Conservation (phyloP, 1,140 invertebrate genomes). For the Bombyx mori region ASM3026992v2 NC_085130.1:10807001-10807500, state of each 20-base stretch:
- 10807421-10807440: neutral
- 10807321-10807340: slow-evolving; percentile 98
- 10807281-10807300: slow-evolving; percentile 18
- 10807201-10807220: no score
- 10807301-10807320: slow-evolving; percentile 80
- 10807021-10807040: slow-evolving; percentile 39
- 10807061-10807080: slow-evolving; percentile 98
- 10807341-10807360: slow-evolving; percentile 96
- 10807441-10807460: neutral
- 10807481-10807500: neutral
- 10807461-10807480: neutral
- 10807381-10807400: slow-evolving; percentile 9
- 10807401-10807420: neutral
- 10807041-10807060: slow-evolving; percentile 85
- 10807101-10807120: slow-evolving; percentile 99
- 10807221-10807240: no score
- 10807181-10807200: neutral
- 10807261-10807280: neutral
- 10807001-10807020: neutral
- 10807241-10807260: no score
- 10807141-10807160: slow-evolving; percentile 14
- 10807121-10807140: slow-evolving; percentile 91
- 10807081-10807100: slow-evolving; percentile 97
- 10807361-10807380: slow-evolving; percentile 68
- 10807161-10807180: slow-evolving; percentile 1